phyloP scores from a whole-genome alignment of 92 coral and sea anemone genomes.

The Zoanthus gigantus region DNA sequence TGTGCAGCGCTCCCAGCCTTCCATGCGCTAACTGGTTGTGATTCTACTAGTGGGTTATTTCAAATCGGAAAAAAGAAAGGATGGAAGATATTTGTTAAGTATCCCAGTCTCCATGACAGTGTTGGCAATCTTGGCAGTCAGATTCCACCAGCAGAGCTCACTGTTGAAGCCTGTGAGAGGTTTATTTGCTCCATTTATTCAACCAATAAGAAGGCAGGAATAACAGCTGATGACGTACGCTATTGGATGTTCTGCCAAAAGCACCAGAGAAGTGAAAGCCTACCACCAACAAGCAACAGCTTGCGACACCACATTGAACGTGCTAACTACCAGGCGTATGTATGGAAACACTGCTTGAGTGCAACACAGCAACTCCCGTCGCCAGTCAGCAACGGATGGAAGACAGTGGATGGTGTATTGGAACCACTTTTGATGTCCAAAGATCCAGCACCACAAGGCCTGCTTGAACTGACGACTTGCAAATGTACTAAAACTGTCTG shows the following conservation, averaged over 20 bases:
- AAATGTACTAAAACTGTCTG: conserved; percentile 20
- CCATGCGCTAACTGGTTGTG: conserved; percentile 74
- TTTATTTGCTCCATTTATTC: conserved; percentile 48
- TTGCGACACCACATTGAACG: conserved; percentile 59
- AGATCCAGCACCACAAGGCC: conserved; percentile 66
- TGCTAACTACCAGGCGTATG: conserved; percentile 64
- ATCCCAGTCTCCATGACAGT: conserved; percentile 7
- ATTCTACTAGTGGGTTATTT: conserved; percentile 58
- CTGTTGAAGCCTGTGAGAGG: conserved; percentile 28
- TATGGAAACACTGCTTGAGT: conserved; percentile 54
- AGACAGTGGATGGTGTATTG: conserved; percentile 27
- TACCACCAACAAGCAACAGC: conserved; percentile 71
- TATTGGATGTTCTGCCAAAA: conserved; percentile 70
- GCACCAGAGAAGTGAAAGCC: conserved; percentile 57
- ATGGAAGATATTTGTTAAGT: conserved; percentile 21
- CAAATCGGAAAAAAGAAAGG: conserved; percentile 54
- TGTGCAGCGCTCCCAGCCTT: conserved; percentile 59
- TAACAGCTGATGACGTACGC: conserved; percentile 54
- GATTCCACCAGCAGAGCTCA: not conserved
- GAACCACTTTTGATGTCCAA: conserved; percentile 59
- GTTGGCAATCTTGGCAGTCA: conserved; percentile 18
- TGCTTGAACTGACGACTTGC: conserved; percentile 65
- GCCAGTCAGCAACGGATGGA: conserved; percentile 64
- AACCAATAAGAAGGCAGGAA: not conserved
- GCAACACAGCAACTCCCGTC: conserved; percentile 53